Percentiles rank a stretch among this genome's conserved stretches.
Conservation (phyloP, 64 coral and sea anemone species). For the Platygyra sinensis region DNA sequence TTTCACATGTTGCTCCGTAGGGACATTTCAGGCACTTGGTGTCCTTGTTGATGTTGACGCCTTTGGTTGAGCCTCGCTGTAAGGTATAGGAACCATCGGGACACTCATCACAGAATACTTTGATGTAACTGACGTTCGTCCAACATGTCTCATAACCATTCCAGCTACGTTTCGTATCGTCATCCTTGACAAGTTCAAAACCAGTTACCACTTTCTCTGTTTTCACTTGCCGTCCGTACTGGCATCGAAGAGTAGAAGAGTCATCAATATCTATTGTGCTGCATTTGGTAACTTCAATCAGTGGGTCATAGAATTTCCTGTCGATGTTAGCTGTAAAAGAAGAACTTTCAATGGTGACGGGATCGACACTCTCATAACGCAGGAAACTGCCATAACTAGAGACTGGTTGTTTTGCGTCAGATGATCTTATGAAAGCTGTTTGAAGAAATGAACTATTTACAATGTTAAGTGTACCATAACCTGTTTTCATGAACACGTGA, state of each 20-base stretch:
- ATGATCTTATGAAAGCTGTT: background rate
- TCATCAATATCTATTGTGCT: conserved; percentile 2
- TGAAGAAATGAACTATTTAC: conserved; percentile 17
- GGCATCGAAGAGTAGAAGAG: background rate
- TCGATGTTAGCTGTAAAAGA: conserved; percentile 22
- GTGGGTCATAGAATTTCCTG: background rate
- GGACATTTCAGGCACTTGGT: conserved; percentile 61
- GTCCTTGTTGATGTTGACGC: background rate
- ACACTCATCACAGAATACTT: conserved; percentile 42
- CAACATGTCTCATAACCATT: background rate
- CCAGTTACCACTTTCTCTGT: background rate
- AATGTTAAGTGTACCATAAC: conserved; percentile 17
- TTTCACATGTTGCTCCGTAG: conserved; percentile 50
- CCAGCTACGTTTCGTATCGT: background rate
- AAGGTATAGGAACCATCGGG: conserved; percentile 46
- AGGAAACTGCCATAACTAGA: background rate
- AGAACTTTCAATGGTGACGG: background rate
- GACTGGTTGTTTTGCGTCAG: background rate
- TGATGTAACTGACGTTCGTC: conserved; percentile 23
- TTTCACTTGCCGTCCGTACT: background rate
- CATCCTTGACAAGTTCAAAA: conserved; percentile 7
- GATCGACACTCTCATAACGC: conserved; percentile 2
- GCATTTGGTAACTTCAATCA: background rate
- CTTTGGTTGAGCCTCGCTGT: conserved; percentile 22
- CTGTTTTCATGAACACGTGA: conserved; percentile 14